Evolutionary conservation across 1,140 invertebrate genomes (phyloP).

Genomic region (Glossosoma conforme): DNA sequence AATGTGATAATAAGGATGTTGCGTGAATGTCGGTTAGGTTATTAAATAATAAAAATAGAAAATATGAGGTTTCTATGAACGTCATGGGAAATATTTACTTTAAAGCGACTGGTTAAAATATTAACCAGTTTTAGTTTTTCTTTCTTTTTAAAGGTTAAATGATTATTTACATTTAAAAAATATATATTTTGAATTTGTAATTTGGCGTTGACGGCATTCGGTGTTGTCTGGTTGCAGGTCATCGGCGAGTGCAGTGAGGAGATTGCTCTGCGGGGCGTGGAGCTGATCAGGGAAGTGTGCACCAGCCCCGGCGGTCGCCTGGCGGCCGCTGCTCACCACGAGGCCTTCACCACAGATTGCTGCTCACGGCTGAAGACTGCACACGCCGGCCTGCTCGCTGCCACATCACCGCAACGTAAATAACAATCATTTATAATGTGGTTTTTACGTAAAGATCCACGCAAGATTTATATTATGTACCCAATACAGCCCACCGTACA

Average conservation of each 20-base stretch:
- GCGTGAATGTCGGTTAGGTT: too few species aligned
- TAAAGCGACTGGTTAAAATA: neutral
- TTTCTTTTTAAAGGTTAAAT: neutral
- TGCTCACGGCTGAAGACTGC: conserved; percentile 83
- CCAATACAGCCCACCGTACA: too few species aligned
- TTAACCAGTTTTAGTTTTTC: neutral
- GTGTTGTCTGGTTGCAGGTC: conserved; percentile 64
- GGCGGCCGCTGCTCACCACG: conserved; percentile 80
- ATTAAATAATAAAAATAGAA: too few species aligned
- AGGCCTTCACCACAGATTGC: conserved; percentile 86
- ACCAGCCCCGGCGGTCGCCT: conserved; percentile 88
- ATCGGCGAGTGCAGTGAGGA: conserved; percentile 86
- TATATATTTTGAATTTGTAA: too few species aligned
- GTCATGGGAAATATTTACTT: too few species aligned
- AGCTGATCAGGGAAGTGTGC: conserved; percentile 88
- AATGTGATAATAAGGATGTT: too few species aligned
- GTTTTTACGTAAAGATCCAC: too few species aligned
- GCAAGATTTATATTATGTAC: too few species aligned
- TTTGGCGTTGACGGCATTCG: too few species aligned
- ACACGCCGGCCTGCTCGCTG: conserved; percentile 54
- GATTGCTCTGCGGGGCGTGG: conserved; percentile 86
- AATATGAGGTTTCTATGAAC: too few species aligned
- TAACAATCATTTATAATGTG: conserved; percentile 9
- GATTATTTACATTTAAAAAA: conserved; percentile 4
- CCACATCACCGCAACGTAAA: conserved; percentile 30